These are phyloP conservation scores for Aviceda subcristata DNA, from an alignment of 2,113 vertebrate species.

Conservation along the genomic window DNA sequence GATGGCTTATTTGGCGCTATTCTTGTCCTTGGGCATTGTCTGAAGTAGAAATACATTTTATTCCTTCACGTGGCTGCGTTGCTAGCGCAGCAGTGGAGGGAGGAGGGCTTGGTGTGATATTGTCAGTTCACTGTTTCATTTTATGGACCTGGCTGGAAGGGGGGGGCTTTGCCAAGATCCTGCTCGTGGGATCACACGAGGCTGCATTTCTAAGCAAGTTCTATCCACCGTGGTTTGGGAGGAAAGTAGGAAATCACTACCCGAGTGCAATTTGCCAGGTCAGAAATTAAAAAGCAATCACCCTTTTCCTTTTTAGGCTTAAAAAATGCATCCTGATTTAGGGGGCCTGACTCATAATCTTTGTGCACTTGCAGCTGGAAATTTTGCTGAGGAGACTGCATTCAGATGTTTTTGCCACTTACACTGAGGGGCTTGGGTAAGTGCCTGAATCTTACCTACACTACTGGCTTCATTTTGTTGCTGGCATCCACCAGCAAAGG, in stretches of 20 bases:
- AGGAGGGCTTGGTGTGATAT: neutral
- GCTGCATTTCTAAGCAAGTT: neutral
- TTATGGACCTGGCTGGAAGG: neutral
- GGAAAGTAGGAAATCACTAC: neutral
- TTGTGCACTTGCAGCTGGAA: neutral
- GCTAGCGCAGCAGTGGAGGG: neutral
- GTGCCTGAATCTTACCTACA: neutral
- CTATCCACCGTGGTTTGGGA: neutral
- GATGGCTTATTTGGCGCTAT: neutral
- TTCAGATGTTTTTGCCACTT: neutral
- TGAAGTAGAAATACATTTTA: neutral
- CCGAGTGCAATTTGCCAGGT: neutral
- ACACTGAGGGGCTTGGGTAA: neutral
- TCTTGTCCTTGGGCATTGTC: neutral
- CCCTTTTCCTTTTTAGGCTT: neutral
- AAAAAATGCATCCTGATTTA: neutral
- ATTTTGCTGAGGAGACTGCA: neutral
- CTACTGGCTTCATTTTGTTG: neutral
- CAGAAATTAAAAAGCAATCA: conserved; percentile 18
- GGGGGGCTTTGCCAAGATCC: neutral
- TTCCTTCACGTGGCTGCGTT: accelerated
- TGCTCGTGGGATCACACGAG: accelerated
- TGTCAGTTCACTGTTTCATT: neutral
- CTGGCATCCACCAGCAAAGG: neutral
- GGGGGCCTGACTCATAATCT: neutral